These are phyloP conservation scores for Eledona agricola DNA, from an alignment of 2,888 invertebrate species.

Conservation along the genomic window DNA sequence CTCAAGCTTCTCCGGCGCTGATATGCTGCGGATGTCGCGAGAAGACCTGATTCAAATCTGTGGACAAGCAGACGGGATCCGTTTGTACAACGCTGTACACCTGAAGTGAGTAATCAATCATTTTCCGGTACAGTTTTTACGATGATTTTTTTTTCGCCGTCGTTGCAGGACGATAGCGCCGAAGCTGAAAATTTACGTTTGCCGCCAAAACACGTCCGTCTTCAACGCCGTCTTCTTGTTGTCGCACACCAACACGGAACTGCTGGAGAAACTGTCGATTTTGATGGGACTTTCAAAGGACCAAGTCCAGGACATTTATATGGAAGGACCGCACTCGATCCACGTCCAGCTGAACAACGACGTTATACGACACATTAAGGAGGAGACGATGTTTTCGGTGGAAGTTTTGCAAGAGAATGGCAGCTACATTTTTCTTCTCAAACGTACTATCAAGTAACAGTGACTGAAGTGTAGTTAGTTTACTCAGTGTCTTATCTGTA, in stretches of 20 bases:
- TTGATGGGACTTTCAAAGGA: slow-evolving; percentile 65
- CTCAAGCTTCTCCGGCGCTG: slow-evolving; percentile 86
- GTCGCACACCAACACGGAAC: slow-evolving; percentile 71
- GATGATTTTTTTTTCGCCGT: no score
- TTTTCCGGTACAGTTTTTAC: slow-evolving; percentile 7
- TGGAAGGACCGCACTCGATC: slow-evolving; percentile 86
- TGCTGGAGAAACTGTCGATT: slow-evolving; percentile 71
- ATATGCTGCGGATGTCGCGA: slow-evolving; percentile 86
- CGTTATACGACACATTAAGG: slow-evolving; percentile 82
- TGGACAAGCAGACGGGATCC: slow-evolving; percentile 92
- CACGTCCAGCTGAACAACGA: slow-evolving; percentile 87
- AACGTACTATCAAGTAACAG: slow-evolving; percentile 50
- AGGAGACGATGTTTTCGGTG: slow-evolving; percentile 76
- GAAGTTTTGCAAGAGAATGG: slow-evolving; percentile 65
- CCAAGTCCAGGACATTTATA: slow-evolving; percentile 68
- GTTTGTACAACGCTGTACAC: slow-evolving; percentile 89
- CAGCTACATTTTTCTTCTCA: slow-evolving; percentile 62
- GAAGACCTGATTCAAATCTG: slow-evolving; percentile 95
- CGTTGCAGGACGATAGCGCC: slow-evolving; percentile 78
- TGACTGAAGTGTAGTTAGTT: slow-evolving; percentile 19
- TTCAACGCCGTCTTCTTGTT: slow-evolving; percentile 87
- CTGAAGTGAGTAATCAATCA: slow-evolving; percentile 80
- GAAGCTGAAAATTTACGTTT: slow-evolving; percentile 84
- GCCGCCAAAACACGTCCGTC: slow-evolving; percentile 71
- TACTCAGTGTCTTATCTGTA: slow-evolving; percentile 31